These are phyloP conservation scores for Ormia ochracea DNA, from an alignment of 2,888 invertebrate species.

Conservation along the genomic window DNA sequence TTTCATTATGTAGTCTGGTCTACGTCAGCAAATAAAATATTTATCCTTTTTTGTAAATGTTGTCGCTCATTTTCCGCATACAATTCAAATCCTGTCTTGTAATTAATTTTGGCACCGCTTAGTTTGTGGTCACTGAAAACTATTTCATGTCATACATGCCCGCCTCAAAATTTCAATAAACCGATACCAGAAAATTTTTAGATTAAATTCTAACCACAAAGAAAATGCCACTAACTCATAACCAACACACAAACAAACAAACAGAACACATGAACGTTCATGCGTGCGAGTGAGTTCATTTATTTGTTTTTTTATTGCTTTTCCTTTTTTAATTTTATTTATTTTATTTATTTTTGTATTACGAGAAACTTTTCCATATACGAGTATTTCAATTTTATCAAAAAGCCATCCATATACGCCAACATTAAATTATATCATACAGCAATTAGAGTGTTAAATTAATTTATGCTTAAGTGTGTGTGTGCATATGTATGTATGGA, in stretches of 20 bases:
- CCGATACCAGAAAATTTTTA: neutral
- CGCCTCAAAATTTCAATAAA: too few relatives aligned
- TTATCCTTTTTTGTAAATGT: too few relatives aligned
- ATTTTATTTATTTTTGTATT: constrained; percentile 5
- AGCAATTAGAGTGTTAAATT: neutral
- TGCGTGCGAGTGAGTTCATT: too few relatives aligned
- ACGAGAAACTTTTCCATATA: too few relatives aligned
- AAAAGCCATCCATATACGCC: neutral
- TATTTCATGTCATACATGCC: too few relatives aligned
- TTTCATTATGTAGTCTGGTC: too few relatives aligned
- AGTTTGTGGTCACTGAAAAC: too few relatives aligned
- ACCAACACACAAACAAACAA: neutral
- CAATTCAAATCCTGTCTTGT: too few relatives aligned
- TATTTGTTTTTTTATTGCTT: too few relatives aligned
- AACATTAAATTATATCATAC: neutral
- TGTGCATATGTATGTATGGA: neutral
- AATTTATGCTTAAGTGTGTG: neutral
- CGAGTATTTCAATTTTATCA: neutral
- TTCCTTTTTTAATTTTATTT: constrained; percentile 9
- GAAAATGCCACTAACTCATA: neutral
- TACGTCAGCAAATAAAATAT: too few relatives aligned
- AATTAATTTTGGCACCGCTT: too few relatives aligned
- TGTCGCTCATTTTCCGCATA: too few relatives aligned
- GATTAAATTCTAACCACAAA: neutral
- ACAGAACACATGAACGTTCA: neutral